phyloP scores from a whole-genome alignment of 1,140 invertebrate genomes.

The Eubasilissa regina region DNA sequence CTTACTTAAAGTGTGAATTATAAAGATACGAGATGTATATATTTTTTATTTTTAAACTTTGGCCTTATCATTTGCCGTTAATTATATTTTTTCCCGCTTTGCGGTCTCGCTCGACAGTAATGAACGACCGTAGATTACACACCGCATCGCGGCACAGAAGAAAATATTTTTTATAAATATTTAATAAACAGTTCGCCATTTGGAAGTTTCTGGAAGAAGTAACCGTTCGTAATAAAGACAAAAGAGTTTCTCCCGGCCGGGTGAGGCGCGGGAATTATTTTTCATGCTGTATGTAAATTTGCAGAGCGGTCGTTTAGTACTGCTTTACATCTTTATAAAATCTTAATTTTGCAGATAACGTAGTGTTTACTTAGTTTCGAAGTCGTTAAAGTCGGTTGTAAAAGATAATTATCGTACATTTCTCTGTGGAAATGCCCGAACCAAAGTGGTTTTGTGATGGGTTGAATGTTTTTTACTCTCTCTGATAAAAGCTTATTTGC shows the following conservation, averaged over 20 bases:
- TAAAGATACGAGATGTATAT: neutral
- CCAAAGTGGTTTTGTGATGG: neutral
- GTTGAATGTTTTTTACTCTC: neutral
- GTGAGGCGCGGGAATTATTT: constrained; percentile 23
- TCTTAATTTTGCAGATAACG: constrained; percentile 34
- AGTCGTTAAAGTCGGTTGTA: constrained; percentile 16
- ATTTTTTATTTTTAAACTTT: neutral
- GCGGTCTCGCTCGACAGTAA: neutral
- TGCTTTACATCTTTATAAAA: constrained; percentile 33
- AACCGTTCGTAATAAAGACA: constrained; percentile 34
- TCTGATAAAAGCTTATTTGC: too few species aligned
- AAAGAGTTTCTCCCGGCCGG: constrained; percentile 9
- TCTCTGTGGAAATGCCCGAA: neutral
- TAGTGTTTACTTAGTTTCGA: constrained; percentile 37
- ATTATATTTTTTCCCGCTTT: neutral
- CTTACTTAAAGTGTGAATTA: too few species aligned
- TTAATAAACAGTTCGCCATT: constrained; percentile 19
- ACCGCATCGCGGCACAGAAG: neutral
- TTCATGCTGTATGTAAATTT: constrained; percentile 36
- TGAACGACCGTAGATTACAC: neutral
- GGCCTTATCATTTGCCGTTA: neutral
- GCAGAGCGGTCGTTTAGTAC: constrained; percentile 4
- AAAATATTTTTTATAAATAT: constrained; percentile 36
- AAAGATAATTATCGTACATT: constrained; percentile 23
- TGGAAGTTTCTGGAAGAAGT: constrained; percentile 8